Evolutionary conservation across 1,140 invertebrate species (phyloP), one percentile per base, ranked within the genome.

Genomic region (Temnothorax nylanderi): DNA sequence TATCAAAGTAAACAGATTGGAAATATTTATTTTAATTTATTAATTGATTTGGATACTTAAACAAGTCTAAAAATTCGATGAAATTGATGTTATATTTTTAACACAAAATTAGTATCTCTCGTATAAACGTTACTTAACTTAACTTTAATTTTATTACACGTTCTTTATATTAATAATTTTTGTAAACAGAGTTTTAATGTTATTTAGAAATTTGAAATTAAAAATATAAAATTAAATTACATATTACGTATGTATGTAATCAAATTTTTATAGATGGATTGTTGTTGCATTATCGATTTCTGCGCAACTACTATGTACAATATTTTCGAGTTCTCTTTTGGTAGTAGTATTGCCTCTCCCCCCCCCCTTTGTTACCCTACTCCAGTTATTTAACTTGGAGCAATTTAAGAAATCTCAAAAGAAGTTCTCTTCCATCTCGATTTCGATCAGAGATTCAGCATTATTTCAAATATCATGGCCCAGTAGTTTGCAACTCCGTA

Each of bases 321-420:
- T 18, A 54, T 54, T 78, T 64, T n/a, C 71, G 13, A 64, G 16
- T 16, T 69, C 13, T 69, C 18, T 69, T 80, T 47, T 10, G 11
- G 26, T 82, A 54, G 5, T 77, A 65, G 3, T 80, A 44, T 54
- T 71, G 32, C 1, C 26, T 0, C 26, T 26, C 1, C 26, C 13
- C 1, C 13, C 16, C 3, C 5, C 0, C 2, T 54, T 32, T 54
- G 16, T 13, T 49, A 16, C 13, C 13, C 16, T 8, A 87, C 58
- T 64, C 54, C 67, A 87, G 32, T 69, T 74, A 3, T 75, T 78
- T 80, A 60, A 51, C 34, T 26, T 84, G 65, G 41, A 84, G 21
- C 13, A n/a, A 80, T n/a, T 18, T 41, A 37, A 11, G 11, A 74
- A 64, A 41, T 78, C 8, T 51, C 1, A 6, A 49, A 0, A 11